Base-by-base conservation (phyloP, 2,797 vertebrate genomes). In the Podarcis siculus region DNA sequence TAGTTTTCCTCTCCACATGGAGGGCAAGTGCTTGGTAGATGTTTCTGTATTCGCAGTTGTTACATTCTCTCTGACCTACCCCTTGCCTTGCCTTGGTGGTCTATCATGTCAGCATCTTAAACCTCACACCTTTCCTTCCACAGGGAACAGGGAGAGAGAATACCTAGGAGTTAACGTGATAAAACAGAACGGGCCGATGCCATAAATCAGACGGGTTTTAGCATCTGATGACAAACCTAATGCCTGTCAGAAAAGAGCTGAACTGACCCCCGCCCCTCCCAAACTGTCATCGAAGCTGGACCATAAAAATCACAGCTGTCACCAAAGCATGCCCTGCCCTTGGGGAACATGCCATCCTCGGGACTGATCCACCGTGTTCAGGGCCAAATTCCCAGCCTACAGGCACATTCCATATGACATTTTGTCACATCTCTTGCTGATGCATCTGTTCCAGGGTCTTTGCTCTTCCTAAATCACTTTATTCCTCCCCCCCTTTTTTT, bases 251-350 rank as follows among this genome's bases (percentile, higher is more conserved):
- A 97, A 97, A 97, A 98, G 96, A 97, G 95, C 96, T 96, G 96
- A 97, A 92, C 93, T 93, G 88, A 93, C 94, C 96, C 95, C 49
- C 45, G 3, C 49, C 49, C 49, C 97, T 96, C 96, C 95, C 91
- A 97, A 94, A 98, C 96, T 98, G 97, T 98, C 98, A 98, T 98
- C 96, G 95, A 98, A 98, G 96, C 96, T 19, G 94, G 96, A 95
- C 97, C 97, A 97, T 98, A 98, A 98, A 98, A 98, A 98, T 98
- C 95, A 98, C 98, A 98, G 98, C 98, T 98, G 98, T 98, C 98
- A 98, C 94, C 96, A 96, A 97, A 96, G 90, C 96, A 95, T 91
- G 96, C 89, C 64, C 3, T 96, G 96, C 96, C 96, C 92, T 96
- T 95, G 96, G 97, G 97, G 98, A 96, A 98, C 98, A 97, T 98